Evolutionary conservation across 1,140 invertebrate species (phyloP).

Genomic region (Penaeus japonicus): DNA sequence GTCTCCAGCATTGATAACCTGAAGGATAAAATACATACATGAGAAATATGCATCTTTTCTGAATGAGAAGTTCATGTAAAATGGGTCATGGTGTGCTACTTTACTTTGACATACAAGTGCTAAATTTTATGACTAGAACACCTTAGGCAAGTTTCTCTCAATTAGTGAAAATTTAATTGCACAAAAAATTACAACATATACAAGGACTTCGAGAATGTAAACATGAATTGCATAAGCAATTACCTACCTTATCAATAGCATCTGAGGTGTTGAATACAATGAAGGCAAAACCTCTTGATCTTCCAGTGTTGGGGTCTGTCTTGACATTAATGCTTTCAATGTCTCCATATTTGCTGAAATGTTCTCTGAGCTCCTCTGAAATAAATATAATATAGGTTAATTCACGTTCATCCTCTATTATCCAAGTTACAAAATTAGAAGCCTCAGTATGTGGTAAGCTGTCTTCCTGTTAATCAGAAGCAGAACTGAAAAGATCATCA

Average conservation of each 20-base stretch:
- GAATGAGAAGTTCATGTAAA: too few species aligned
- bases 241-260: conserved; percentile 84
- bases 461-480: conserved; percentile 24
- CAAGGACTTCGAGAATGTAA: background rate
- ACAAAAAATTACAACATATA: too few species aligned
- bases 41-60: too few species aligned
- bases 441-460: conserved; percentile 8
- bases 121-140: too few species aligned
- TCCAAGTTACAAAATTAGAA: background rate
- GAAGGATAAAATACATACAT: background rate
- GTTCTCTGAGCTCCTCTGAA: conserved; percentile 90
- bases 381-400: conserved; percentile 50
- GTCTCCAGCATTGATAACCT: conserved; percentile 78
- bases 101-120: too few species aligned
- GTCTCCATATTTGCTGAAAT: conserved; percentile 88
- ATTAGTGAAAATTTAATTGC: too few species aligned
- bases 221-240: background rate
- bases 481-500: conserved; percentile 22
- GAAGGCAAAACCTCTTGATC: conserved; percentile 92
- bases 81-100: too few species aligned
- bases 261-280: conserved; percentile 90
- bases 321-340: conserved; percentile 94
- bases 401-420: background rate
- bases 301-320: conserved; percentile 87
- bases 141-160: too few species aligned